These are phyloP conservation scores for Acanthaster planci DNA, from an alignment of 35 echinoderm and acorn worm species.

Conservation along the genomic window DNA sequence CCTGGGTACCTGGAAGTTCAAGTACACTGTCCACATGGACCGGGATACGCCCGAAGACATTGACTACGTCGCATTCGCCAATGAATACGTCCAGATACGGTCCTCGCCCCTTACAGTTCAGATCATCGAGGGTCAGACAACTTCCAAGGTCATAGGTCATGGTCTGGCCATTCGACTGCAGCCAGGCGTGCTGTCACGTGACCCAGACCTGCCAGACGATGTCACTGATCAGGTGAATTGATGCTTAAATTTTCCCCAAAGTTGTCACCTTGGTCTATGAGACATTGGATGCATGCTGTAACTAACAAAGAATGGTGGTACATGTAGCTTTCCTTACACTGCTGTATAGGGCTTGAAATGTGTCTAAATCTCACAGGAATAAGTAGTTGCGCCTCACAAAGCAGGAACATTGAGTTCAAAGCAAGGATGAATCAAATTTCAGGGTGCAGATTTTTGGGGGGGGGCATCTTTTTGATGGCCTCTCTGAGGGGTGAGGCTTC, in stretches of 20 bases:
- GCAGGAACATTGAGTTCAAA: too few relatives aligned
- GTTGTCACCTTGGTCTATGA: background rate
- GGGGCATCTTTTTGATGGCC: too few relatives aligned
- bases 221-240: slow-evolving; percentile 41
- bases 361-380: too few relatives aligned
- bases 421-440: too few relatives aligned
- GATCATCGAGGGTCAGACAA: slow-evolving; percentile 42
- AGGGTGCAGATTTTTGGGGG: too few relatives aligned
- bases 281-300: too few relatives aligned
- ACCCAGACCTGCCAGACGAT: slow-evolving; percentile 11
- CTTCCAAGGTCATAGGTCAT: slow-evolving; percentile 31
- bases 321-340: too few relatives aligned
- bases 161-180: slow-evolving; percentile 20
- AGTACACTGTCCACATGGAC: slow-evolving; percentile 44
- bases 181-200: slow-evolving; percentile 34
- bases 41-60: background rate
- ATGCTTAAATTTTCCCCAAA: background rate
- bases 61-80: background rate
- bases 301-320: too few relatives aligned
- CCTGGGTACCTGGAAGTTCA: slow-evolving; percentile 44
- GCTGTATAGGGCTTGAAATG: too few relatives aligned
- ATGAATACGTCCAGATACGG: slow-evolving; percentile 34
- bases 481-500: too few relatives aligned
- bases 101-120: background rate
- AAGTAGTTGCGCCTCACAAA: too few relatives aligned